Conservation (phyloP, 2,113 vertebrate species). For the Origma solitaria region DNA sequence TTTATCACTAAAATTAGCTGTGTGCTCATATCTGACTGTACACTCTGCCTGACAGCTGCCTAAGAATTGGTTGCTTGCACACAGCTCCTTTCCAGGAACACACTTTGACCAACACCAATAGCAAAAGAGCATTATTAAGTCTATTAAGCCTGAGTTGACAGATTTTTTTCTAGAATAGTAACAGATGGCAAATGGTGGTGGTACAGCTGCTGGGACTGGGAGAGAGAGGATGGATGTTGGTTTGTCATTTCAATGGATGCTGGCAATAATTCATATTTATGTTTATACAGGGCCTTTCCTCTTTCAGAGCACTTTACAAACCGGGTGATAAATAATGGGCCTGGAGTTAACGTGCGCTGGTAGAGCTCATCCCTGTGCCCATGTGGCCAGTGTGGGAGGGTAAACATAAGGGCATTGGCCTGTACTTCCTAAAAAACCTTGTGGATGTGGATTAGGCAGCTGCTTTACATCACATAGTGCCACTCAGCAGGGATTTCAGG, state of each 20-base stretch:
- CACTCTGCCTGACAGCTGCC: background rate
- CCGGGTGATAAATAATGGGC: background rate
- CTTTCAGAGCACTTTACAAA: background rate
- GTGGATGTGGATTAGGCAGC: background rate
- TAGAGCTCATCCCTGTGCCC: background rate
- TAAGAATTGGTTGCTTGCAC: background rate
- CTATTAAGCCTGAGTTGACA: background rate
- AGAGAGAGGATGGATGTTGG: background rate
- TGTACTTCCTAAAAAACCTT: background rate
- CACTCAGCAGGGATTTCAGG: background rate
- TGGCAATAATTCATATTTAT: background rate
- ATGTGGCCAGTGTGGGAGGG: background rate
- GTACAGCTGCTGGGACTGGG: background rate
- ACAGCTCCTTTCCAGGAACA: background rate
- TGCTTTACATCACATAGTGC: background rate
- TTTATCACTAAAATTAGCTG: background rate
- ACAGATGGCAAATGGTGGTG: background rate
- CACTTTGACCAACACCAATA: background rate
- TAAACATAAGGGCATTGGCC: background rate
- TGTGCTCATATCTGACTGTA: background rate
- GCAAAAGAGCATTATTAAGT: background rate
- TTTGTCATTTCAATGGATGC: background rate
- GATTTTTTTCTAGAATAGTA: background rate
- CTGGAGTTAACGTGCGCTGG: background rate
- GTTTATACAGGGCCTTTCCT: background rate